A percentile compares a stretch with the other conserved stretches of the same genome.
Evolutionary conservation across 1,140 invertebrate genomes (phyloP).

Genomic region (Rhyacophila brunnea): DNA sequence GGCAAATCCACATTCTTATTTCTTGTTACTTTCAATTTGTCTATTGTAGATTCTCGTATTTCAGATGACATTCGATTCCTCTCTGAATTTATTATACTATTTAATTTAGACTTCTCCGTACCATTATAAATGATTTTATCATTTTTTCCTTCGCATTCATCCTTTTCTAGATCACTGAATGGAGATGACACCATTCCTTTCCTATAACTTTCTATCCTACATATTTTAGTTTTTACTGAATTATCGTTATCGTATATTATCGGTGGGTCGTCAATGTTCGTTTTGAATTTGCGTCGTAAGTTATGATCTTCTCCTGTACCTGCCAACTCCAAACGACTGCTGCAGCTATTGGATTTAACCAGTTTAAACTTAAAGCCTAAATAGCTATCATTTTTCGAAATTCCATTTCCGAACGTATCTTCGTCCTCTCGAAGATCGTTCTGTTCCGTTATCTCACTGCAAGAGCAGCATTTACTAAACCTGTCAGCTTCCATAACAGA

Average conservation of each 20-base stretch:
- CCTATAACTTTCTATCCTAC: constrained; percentile 51
- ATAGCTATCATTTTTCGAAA: constrained; percentile 43
- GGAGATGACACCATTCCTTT: constrained; percentile 49
- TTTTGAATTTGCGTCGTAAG: constrained; percentile 42
- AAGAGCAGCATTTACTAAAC: constrained; percentile 32
- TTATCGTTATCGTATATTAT: constrained; percentile 49
- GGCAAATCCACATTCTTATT: constrained; percentile 48
- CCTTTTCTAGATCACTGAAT: constrained; percentile 39
- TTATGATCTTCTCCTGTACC: constrained; percentile 57
- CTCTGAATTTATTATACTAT: too few species aligned
- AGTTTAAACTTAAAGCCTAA: constrained; percentile 71
- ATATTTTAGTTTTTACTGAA: constrained; percentile 54
- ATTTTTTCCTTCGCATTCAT: constrained; percentile 34
- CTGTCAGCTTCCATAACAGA: constrained; percentile 27
- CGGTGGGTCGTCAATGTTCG: constrained; percentile 44
- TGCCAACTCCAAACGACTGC: constrained; percentile 74
- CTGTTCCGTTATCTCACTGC: constrained; percentile 32
- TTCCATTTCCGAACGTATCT: constrained; percentile 1
- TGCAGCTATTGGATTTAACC: constrained; percentile 82
- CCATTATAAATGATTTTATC: neutral
- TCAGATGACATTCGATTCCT: too few species aligned
- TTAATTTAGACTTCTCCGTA: too few species aligned
- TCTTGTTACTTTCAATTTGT: constrained; percentile 40
- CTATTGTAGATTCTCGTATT: neutral
- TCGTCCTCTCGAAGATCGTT: constrained; percentile 16